Evolutionary conservation across 2,797 vertebrate species (phyloP).

Genomic region (Myotis myotis): DNA sequence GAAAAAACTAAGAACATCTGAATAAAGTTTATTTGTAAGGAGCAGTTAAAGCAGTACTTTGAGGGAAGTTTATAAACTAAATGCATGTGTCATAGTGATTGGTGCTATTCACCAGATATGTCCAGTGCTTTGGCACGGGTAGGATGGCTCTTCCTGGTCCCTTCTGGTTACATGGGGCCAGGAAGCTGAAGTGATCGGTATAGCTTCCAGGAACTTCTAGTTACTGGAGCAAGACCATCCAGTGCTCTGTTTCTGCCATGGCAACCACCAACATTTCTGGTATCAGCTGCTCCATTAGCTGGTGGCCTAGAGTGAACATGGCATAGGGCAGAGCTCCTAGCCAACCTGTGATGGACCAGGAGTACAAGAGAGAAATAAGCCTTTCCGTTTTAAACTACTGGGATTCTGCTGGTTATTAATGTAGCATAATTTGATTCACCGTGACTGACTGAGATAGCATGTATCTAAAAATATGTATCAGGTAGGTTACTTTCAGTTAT

Average conservation of each 20-base stretch:
- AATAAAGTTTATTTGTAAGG: conserved; percentile 8
- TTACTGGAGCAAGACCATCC: neutral
- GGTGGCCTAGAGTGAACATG: neutral
- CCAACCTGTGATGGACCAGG: neutral
- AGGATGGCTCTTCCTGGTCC: neutral
- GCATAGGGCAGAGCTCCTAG: neutral
- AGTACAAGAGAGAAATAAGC: neutral
- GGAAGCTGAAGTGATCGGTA: neutral
- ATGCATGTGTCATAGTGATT: neutral
- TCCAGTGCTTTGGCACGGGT: neutral
- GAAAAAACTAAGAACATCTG: neutral
- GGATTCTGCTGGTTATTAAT: neutral
- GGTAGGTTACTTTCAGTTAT: neutral
- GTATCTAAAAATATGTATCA: neutral
- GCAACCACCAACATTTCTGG: neutral
- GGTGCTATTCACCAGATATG: neutral
- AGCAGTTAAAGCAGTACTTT: neutral
- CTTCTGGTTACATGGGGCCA: neutral
- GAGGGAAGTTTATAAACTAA: neutral
- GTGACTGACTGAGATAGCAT: neutral
- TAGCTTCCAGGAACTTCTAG: neutral
- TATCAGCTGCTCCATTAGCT: neutral
- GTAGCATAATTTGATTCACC: neutral
- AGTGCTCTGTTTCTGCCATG: neutral
- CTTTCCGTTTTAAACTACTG: neutral